Evolutionary conservation across 2,797 vertebrate genomes (phyloP).

Genomic region (Poeciliopsis infans): DNA sequence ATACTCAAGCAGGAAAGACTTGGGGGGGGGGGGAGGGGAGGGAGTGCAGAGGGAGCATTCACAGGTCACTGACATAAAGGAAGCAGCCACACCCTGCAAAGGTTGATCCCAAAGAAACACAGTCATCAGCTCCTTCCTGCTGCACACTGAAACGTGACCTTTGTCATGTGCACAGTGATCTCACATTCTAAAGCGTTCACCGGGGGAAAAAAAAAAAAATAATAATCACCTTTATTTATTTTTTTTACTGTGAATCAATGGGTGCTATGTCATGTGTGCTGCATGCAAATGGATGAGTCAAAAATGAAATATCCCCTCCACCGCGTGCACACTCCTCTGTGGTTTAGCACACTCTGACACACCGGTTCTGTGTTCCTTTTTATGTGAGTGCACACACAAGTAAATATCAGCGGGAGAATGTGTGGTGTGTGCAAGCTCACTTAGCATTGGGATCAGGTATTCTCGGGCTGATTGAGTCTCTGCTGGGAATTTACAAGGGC

Average conservation of each 20-base stretch:
- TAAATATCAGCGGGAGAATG: conserved; percentile 8
- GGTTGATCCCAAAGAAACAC: conserved; percentile 12
- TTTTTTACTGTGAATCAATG: conserved; percentile 33
- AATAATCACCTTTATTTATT: conserved; percentile 42
- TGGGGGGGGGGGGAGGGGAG: too few relatives aligned
- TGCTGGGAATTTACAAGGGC: conserved; percentile 65
- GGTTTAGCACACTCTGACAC: conserved; percentile 1
- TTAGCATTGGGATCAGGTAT: conserved; percentile 67
- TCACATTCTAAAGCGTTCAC: conserved; percentile 27
- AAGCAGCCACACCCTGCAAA: conserved; percentile 29
- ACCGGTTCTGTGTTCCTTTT: conserved; percentile 10
- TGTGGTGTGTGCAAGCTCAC: conserved; percentile 20
- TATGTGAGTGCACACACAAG: not conserved
- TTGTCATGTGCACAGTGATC: conserved; percentile 51
- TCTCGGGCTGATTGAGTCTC: conserved; percentile 52
- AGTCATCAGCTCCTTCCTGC: conserved; percentile 16
- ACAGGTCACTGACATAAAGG: conserved; percentile 26
- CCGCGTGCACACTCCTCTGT: conserved; percentile 17
- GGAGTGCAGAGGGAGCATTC: not conserved
- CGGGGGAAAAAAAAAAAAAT: too few relatives aligned
- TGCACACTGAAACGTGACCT: conserved; percentile 53
- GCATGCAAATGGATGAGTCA: conserved; percentile 53
- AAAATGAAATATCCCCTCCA: conserved; percentile 51
- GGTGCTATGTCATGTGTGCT: conserved; percentile 32
- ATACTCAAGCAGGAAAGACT: conserved; percentile 8